phyloP scores from a whole-genome alignment of 2,113 vertebrate species.

The Crotalus viridis region DNA sequence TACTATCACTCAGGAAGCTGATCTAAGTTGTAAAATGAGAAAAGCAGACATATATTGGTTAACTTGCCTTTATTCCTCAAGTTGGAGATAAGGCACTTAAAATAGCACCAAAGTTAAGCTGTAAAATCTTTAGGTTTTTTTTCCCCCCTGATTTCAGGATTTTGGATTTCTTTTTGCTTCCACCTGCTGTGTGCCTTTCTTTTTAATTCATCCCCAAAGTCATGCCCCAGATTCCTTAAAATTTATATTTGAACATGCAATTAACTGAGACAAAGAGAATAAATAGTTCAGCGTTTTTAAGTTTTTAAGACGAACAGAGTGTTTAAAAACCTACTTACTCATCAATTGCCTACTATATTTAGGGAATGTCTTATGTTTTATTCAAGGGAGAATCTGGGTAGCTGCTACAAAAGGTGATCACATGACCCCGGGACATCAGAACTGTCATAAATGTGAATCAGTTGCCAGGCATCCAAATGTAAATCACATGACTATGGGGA shows the following conservation, averaged over 20 bases:
- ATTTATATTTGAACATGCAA: constrained; percentile 43
- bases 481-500: too few relatives aligned
- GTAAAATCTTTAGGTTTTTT: background rate
- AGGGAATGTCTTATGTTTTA: background rate
- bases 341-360: constrained; percentile 8
- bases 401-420: too few relatives aligned
- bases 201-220: constrained; percentile 39
- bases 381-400: background rate
- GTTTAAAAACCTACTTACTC: constrained; percentile 31
- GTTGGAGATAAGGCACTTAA: background rate
- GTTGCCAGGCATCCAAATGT: too few relatives aligned
- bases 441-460: too few relatives aligned
- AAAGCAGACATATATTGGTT: background rate
- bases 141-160: accelerated
- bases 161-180: background rate
- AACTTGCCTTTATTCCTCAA: background rate
- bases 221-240: constrained; percentile 42
- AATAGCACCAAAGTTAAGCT: background rate
- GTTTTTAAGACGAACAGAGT: constrained; percentile 8
- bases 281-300: background rate
- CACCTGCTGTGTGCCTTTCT: background rate
- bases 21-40: background rate
- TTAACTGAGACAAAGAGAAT: constrained; percentile 34
- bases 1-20: background rate
- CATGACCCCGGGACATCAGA: too few relatives aligned